A percentile compares a stretch with the other conserved stretches of the same genome.
phyloP scores from a whole-genome alignment of 2,888 invertebrate species.

The Microdon myrmicae region DNA sequence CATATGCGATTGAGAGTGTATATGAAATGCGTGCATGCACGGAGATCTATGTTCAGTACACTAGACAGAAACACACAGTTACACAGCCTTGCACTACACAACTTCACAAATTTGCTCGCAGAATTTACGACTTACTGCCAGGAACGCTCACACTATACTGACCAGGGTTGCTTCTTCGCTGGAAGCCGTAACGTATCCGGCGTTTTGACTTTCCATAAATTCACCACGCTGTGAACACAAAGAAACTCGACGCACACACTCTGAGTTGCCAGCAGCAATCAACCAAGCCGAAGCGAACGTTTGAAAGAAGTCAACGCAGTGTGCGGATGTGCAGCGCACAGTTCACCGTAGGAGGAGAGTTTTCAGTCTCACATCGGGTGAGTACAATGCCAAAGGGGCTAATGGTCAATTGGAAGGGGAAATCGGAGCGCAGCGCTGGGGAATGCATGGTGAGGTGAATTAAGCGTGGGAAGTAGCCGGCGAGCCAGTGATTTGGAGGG shows the following conservation, averaged over 20 bases:
- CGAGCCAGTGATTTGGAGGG: no score
- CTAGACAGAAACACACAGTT: slow-evolving; percentile 45
- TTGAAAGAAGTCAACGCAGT: no score
- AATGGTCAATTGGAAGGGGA: no score
- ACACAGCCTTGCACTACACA: slow-evolving; percentile 50
- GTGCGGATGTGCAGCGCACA: no score
- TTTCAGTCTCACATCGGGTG: no score
- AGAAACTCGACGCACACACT: not conserved
- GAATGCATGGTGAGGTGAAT: no score
- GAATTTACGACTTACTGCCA: slow-evolving; percentile 46
- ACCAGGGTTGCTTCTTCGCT: slow-evolving; percentile 34
- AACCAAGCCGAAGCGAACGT: no score
- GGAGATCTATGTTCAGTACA: slow-evolving; percentile 28
- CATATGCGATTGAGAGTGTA: slow-evolving; percentile 28
- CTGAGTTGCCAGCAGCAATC: no score
- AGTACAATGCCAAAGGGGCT: no score
- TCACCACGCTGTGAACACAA: slow-evolving; percentile 28
- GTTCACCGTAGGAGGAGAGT: no score
- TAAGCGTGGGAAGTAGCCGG: no score
- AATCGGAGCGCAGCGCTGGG: no score
- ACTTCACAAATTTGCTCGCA: slow-evolving; percentile 38
- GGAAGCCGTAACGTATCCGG: slow-evolving; percentile 50
- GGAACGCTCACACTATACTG: slow-evolving; percentile 50
- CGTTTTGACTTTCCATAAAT: slow-evolving; percentile 48
- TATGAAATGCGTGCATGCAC: slow-evolving; percentile 31